These are phyloP conservation scores for Microcaecilia unicolor DNA, from an alignment of 2,797 vertebrate genomes.

Conservation along the genomic window DNA sequence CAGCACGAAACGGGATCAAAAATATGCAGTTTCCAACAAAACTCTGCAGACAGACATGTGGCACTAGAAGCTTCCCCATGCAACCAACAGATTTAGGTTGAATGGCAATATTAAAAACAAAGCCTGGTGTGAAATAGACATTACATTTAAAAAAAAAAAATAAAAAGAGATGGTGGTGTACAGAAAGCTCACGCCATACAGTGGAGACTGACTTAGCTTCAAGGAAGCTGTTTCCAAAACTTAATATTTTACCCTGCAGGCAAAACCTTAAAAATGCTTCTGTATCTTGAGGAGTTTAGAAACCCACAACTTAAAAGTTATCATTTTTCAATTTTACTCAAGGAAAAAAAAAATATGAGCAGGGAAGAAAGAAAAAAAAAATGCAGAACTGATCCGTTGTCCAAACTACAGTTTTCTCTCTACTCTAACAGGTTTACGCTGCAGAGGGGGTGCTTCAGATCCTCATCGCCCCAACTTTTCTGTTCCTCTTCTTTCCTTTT, in stretches of 20 bases:
- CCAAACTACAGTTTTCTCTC: conserved; percentile 29
- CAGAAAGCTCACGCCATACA: conserved; percentile 30
- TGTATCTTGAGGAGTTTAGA: conserved; percentile 26
- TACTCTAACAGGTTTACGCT: too few species aligned
- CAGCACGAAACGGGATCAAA: too few species aligned
- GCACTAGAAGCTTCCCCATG: too few species aligned
- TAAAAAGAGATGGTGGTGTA: conserved; percentile 29
- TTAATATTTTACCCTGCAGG: conserved; percentile 31
- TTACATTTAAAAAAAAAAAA: conserved; percentile 35
- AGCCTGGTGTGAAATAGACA: conserved; percentile 32
- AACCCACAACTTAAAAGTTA: conserved; percentile 41
- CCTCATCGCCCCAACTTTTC: conserved; percentile 40
- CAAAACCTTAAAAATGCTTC: conserved; percentile 37
- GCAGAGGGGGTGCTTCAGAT: conserved; percentile 34
- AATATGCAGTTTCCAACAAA: too few species aligned
- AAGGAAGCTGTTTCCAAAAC: conserved; percentile 33
- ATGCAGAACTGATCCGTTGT: conserved; percentile 24
- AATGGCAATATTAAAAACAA: conserved; percentile 27
- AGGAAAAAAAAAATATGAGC: conserved; percentile 21
- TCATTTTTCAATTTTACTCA: conserved; percentile 53
- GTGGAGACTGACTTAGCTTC: conserved; percentile 26
- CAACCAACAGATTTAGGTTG: too few species aligned
- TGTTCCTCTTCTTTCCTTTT: not conserved
- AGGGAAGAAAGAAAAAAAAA: conserved; percentile 20
- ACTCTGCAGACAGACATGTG: conserved; percentile 33